Evolutionary conservation across 1,140 invertebrate genomes (phyloP), one percentile per base, ranked within the genome.

Genomic region (Tetragnatha versicolor): DNA sequence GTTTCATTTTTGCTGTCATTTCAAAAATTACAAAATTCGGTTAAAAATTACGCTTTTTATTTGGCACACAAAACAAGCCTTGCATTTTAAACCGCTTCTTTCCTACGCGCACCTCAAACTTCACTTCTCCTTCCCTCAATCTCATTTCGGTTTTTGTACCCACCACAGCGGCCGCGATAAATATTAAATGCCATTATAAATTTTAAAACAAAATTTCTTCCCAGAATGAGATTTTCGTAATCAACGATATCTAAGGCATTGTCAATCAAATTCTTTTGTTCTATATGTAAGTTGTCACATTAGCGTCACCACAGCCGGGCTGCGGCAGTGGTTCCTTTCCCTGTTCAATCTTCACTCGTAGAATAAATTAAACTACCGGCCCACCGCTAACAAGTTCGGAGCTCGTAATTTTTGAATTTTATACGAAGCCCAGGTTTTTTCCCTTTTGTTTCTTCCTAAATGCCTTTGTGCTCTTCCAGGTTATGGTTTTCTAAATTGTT

Each of bases 161-260:
- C 0, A 20, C 17, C 25, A 17, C 61, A 25, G 22, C 10, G 25
- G 12, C 12, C 25, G n/a, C 29, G 51, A 79, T 79, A 79, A 79
- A 79, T 79, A 79, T 69, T 79, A 79, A 79, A 79, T 69, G 51
- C n/a, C 27, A 53, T 79, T 69, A 79, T 79, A 69, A 79, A 79
- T 79, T 79, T 79, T 79, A 79, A 79, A 79, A 65, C 61, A 77
- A 77, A 77, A 66, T 51, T 77, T 45, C 45, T 25, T 51, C 31
- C 17, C 17, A 17, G 61, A 66, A 79, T 69, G 65, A 79, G 63
- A 69, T 60, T 68, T 79, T 69, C 29, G 76, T 55, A 79, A 79
- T 79, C 76, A 79, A 58, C 49, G 27, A 47, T 68, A 69, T 79
- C 65, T 79, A 66, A 79, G 17, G 49, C 49, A 69, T 35, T 79